Conservation (phyloP, 1,140 invertebrate genomes). For the Centruroides sculpturatus region DNA sequence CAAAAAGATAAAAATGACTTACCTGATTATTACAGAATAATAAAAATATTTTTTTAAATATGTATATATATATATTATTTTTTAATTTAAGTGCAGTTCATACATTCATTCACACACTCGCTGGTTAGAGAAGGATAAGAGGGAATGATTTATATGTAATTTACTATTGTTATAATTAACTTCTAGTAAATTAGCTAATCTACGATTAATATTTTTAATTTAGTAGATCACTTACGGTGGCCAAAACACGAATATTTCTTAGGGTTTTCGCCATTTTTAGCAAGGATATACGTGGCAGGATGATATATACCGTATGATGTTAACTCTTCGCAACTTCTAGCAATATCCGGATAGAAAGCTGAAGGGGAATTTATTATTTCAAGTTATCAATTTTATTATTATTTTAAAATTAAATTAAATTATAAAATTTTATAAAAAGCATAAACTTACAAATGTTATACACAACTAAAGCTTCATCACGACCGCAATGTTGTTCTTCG, state of each 20-base stretch:
- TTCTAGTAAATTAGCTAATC: no score
- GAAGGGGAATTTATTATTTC: neutral
- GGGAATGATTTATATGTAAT: no score
- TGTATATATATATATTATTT: no score
- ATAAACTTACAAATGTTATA: slow-evolving; percentile 13
- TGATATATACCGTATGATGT: slow-evolving; percentile 4
- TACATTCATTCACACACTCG: no score
- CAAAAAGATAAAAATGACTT: no score
- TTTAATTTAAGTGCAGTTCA: no score
- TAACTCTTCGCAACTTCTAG: slow-evolving; percentile 9
- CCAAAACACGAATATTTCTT: slow-evolving; percentile 8
- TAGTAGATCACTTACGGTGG: neutral
- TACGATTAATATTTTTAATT: no score
- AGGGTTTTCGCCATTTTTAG: slow-evolving; percentile 9
- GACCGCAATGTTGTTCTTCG: slow-evolving; percentile 12
- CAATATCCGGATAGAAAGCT: slow-evolving; percentile 12
- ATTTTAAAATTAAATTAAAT: neutral
- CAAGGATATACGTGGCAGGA: slow-evolving; percentile 6
- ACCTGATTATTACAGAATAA: no score
- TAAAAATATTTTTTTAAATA: no score
- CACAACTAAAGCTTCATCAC: slow-evolving; percentile 6
- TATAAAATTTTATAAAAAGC: neutral
- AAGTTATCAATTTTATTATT: neutral
- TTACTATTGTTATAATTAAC: no score
- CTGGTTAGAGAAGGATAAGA: no score